Evolutionary conservation across 2,113 vertebrate genomes (phyloP), one percentile per base, ranked within the genome.

Genomic region (Myrmecophaga tridactyla): DNA sequence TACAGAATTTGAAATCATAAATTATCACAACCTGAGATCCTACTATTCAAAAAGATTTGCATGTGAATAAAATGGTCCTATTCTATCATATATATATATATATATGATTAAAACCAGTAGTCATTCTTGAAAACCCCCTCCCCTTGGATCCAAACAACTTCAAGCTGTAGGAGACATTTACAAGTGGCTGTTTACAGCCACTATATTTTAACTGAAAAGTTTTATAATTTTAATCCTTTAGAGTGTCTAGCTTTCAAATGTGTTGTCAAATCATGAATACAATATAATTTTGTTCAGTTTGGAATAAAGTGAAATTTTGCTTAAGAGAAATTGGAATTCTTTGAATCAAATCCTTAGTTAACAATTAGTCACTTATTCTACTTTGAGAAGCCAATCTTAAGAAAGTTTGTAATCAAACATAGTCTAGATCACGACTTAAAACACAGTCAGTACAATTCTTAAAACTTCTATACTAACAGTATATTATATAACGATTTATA

Each of bases 281-380:
- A 90, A 43, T 20, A 9, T 58, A 29, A 43, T 82, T 91, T 51
- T 56, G 23, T 91, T 78, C 36, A 89, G 46, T 85, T 80, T 94
- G 58, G 67, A 93, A 67, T 90, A 58, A 94, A 94, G 46, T 86
- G 18, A 88, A 88, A 91, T 53, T 90, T 83, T 90, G 70, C n/a
- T 92, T 77, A 93, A 94, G 76, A n/a, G 7, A 89, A 75, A 73
- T 11, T 81, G 21, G 14, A 89, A 94, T 82, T 86, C 43, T 92
- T 91, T 29, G 85, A 81, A 56, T 58, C 75, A 27, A 94, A 87
- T 62, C 29, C 4, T 84, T 75, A 95, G 77, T 43, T 7, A 69
- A 34, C n/a, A 93, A 60, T 72, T 84, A 87, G 69, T 83, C 39
- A 85, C 56, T 43, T 78, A 77, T 18, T 69, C 53, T 65, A 78